phyloP scores from a whole-genome alignment of 1,140 invertebrate genomes.

The Delia radicum region DNA sequence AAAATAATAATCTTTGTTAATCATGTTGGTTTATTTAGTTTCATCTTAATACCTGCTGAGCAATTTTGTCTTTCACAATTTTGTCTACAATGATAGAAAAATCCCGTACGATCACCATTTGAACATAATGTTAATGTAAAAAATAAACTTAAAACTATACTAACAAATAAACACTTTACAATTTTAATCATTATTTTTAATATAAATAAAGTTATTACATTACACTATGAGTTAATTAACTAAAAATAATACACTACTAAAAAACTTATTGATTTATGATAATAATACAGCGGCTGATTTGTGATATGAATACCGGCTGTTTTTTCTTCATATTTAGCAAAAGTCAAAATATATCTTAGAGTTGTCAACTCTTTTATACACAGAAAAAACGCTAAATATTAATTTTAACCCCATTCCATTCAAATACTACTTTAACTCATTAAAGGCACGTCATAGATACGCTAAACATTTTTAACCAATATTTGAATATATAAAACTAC shows the following conservation, averaged over 20 bases:
- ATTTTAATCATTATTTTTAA: conserved; percentile 8
- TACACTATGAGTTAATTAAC: neutral
- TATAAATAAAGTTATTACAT: too few relatives aligned
- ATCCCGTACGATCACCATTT: conserved; percentile 48
- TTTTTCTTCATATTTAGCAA: too few relatives aligned
- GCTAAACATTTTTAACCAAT: too few relatives aligned
- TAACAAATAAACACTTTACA: conserved; percentile 25
- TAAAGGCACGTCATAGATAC: too few relatives aligned
- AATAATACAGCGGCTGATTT: neutral
- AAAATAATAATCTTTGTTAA: conserved; percentile 25
- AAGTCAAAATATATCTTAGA: too few relatives aligned
- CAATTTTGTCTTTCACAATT: conserved; percentile 52
- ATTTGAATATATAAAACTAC: too few relatives aligned
- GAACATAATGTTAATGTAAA: conserved; percentile 31
- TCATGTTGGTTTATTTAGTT: neutral
- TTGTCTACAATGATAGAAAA: conserved; percentile 49
- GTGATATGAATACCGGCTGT: too few relatives aligned
- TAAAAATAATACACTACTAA: neutral
- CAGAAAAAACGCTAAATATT: too few relatives aligned
- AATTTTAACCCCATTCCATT: too few relatives aligned
- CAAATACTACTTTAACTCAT: too few relatives aligned
- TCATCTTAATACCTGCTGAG: conserved; percentile 40
- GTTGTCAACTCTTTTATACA: too few relatives aligned
- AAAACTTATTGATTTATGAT: neutral
- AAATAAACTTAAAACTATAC: conserved; percentile 13